Evolutionary conservation across 2,113 vertebrate genomes (phyloP).

Genomic region (Bufo bufo): DNA sequence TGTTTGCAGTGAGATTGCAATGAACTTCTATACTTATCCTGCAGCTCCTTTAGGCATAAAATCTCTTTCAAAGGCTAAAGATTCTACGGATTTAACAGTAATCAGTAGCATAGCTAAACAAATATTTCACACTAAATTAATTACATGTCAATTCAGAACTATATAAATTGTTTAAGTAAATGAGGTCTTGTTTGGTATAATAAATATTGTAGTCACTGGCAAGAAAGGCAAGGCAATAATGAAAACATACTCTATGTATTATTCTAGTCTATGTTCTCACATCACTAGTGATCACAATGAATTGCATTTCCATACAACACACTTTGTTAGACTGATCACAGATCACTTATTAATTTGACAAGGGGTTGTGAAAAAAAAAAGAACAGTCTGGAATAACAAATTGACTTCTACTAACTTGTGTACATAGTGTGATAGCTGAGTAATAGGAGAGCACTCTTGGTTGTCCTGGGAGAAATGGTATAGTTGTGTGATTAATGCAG

Average conservation of each 20-base stretch:
- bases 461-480: conserved; percentile 9
- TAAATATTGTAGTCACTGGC: background rate
- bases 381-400: background rate
- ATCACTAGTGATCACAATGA: background rate
- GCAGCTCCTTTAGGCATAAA: too few relatives aligned
- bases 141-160: background rate
- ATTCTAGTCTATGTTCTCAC: background rate
- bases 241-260: background rate
- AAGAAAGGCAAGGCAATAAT: background rate
- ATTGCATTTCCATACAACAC: background rate
- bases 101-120: background rate
- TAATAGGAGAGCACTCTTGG: conserved; percentile 1
- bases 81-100: background rate
- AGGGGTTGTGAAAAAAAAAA: background rate
- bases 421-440: conserved; percentile 39
- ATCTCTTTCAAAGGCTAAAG: background rate
- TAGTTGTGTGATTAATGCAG: conserved; percentile 40
- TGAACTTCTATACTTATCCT: too few relatives aligned
- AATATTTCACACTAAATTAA: background rate
- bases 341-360: background rate
- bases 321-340: background rate
- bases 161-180: background rate
- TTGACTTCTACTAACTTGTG: background rate
- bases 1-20: too few relatives aligned
- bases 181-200: background rate